phyloP scores from a whole-genome alignment of 1,140 invertebrate species.

The Drosophila sulfurigaster region DNA sequence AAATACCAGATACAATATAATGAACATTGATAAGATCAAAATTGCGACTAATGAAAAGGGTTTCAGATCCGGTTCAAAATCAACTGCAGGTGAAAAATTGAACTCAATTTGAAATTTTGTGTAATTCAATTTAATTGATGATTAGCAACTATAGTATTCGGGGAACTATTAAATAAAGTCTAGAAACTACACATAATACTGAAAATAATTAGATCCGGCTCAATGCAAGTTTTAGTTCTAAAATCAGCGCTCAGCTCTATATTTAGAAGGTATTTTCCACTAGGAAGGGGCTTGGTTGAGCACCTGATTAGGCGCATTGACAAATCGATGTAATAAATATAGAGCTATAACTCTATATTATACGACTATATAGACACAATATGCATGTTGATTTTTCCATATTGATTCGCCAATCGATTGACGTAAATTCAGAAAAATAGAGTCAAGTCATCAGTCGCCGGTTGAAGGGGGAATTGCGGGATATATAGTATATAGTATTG shows the following conservation, averaged over 20 bases:
- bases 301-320: slow-evolving; percentile 24
- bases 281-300: slow-evolving; percentile 32
- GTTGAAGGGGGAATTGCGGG: background rate
- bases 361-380: slow-evolving; percentile 1
- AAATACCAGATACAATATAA: background rate
- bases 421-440: slow-evolving; percentile 42
- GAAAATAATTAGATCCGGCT: slow-evolving; percentile 32
- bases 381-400: slow-evolving; percentile 32
- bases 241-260: slow-evolving; percentile 34
- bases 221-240: background rate
- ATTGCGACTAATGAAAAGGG: background rate
- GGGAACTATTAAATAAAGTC: background rate
- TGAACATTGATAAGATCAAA: slow-evolving; percentile 18
- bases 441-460: slow-evolving; percentile 31
- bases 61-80: slow-evolving; percentile 21
- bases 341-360: background rate
- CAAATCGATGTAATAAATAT: slow-evolving; percentile 17
- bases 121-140: background rate
- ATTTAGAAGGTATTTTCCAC: slow-evolving; percentile 49
- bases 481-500: background rate
- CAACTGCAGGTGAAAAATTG: no score
- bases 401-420: slow-evolving; percentile 37
- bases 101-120: background rate
- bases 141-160: background rate
- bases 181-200: background rate